A percentile compares a stretch with the other conserved stretches of the same genome.
Conservation (phyloP, 1,140 invertebrate species). For the Aphidius gifuensis region DNA sequence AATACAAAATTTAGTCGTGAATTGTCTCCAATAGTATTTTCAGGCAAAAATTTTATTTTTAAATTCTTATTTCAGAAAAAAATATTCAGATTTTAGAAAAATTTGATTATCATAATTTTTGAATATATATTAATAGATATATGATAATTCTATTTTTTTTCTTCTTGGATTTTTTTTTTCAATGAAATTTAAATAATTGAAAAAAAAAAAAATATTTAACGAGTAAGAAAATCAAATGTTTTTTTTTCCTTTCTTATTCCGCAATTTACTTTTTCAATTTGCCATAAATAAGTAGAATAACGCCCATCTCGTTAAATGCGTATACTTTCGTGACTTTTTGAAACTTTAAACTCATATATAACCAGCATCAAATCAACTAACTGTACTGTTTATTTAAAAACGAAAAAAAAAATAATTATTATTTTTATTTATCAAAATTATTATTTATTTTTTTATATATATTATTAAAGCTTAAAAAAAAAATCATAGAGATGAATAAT, state of each 20-base stretch:
- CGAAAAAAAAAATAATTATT: too few relatives aligned
- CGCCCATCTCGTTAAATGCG: conserved; percentile 48
- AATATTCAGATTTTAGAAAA: too few relatives aligned
- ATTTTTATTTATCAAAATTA: too few relatives aligned
- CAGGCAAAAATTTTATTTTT: too few relatives aligned
- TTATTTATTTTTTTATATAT: too few relatives aligned
- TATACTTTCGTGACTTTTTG: conserved; percentile 40
- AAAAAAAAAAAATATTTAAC: neutral
- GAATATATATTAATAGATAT: too few relatives aligned
- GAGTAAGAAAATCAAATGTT: neutral
- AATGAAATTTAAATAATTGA: neutral
- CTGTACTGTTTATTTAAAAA: neutral
- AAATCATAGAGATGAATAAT: too few relatives aligned
- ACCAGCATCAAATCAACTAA: conserved; percentile 8
- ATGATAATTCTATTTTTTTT: too few relatives aligned
- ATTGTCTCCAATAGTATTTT: neutral
- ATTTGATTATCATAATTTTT: too few relatives aligned
- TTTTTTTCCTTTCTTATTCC: conserved; percentile 27
- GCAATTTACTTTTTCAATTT: conserved; percentile 56
- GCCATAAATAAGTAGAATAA: conserved; percentile 52
- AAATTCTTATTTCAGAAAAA: too few relatives aligned
- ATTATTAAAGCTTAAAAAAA: too few relatives aligned
- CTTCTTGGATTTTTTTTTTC: too few relatives aligned
- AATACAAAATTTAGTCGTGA: neutral
- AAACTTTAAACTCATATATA: conserved; percentile 23